phyloP scores from a whole-genome alignment of 2,113 vertebrate species.

The Triplophysa siluroides region DNA sequence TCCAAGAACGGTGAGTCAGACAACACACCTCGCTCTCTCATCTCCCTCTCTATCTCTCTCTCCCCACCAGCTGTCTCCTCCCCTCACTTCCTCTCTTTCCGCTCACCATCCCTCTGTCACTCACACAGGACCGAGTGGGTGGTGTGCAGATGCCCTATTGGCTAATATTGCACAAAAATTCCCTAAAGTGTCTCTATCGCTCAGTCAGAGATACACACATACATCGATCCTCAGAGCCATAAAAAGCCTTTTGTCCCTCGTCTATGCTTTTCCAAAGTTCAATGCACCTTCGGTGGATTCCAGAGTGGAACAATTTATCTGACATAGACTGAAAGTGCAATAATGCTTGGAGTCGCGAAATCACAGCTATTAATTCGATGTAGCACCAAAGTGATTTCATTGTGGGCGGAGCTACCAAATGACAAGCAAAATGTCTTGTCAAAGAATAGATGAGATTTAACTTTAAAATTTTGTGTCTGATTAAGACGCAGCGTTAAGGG shows the following conservation, averaged over 20 bases:
- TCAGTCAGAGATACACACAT: not conserved
- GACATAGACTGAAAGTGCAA: no score
- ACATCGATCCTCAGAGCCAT: not conserved
- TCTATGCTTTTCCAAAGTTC: not conserved
- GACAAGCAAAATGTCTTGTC: no score
- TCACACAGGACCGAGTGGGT: slow-evolving; percentile 44
- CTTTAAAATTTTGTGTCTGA: no score
- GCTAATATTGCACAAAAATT: slow-evolving; percentile 26
- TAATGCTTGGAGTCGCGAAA: no score
- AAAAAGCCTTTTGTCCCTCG: slow-evolving; percentile 5
- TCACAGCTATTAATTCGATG: no score
- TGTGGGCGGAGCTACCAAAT: no score
- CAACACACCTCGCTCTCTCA: slow-evolving; percentile 13
- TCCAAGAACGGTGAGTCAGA: slow-evolving; percentile 42
- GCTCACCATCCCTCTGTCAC: slow-evolving; percentile 33
- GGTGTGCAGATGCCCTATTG: slow-evolving; percentile 45
- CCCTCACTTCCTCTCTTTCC: slow-evolving; percentile 17
- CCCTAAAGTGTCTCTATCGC: not conserved
- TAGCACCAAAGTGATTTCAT: no score
- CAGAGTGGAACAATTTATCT: not conserved
- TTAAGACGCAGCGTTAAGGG: no score
- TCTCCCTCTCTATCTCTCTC: slow-evolving; percentile 17
- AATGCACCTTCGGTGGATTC: not conserved
- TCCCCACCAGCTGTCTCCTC: slow-evolving; percentile 30
- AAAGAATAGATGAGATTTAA: no score